A percentile compares a stretch with the other conserved stretches of the same genome.
Evolutionary conservation across 92 coral and sea anemone species (phyloP).

Genomic region (Parazoanthus swiftii): DNA sequence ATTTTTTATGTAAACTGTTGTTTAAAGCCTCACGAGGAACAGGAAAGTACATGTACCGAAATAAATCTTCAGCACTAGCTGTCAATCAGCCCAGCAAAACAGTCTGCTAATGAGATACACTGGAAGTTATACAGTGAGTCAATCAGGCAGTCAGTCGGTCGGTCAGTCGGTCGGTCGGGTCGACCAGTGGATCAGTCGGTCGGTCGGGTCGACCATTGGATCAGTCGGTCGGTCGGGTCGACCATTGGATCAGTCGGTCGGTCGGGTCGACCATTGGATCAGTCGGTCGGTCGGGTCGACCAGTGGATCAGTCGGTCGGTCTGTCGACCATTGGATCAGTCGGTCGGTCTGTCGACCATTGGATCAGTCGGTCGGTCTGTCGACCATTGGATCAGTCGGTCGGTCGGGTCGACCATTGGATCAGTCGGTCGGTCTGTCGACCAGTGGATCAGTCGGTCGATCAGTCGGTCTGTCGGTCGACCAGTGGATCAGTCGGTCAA

Average conservation of each 20-base stretch:
- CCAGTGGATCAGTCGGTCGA: conserved; percentile 6
- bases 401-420: not conserved
- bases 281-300: not conserved
- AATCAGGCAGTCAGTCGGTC: conserved; percentile 29
- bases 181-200: not conserved
- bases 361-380: not conserved
- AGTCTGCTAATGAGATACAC: not conserved
- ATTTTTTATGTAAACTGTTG: too few relatives aligned
- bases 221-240: too few relatives aligned
- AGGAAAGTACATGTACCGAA: too few relatives aligned
- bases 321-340: not conserved
- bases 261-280: not conserved
- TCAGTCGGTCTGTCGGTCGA: not conserved
- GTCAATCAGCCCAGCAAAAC: not conserved
- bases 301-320: not conserved
- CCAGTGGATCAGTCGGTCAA: not conserved
- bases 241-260: not conserved
- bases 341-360: conserved; percentile 6
- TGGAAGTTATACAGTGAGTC: conserved; percentile 17
- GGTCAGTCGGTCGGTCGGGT: not conserved
- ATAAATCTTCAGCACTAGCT: too few relatives aligned
- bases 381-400: conserved; percentile 15
- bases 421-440: conserved; percentile 32
- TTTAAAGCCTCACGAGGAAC: too few relatives aligned
- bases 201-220: too few relatives aligned